phyloP scores from a whole-genome alignment of 1,140 invertebrate genomes.

The Thaumetopoea pityocampa region DNA sequence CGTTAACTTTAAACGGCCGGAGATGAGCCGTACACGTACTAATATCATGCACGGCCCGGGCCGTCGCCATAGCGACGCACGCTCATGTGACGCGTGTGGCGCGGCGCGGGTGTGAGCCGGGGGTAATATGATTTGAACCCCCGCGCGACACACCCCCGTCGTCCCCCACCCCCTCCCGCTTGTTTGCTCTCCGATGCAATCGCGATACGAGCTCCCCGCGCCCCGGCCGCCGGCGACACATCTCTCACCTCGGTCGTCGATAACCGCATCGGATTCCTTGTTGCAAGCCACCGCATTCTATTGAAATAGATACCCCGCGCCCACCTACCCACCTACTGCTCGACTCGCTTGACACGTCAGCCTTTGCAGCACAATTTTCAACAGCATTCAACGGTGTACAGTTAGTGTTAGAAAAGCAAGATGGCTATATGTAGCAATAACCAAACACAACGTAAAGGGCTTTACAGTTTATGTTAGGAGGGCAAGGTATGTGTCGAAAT shows the following conservation, averaged over 20 bases:
- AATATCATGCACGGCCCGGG: slow-evolving; percentile 73
- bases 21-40: slow-evolving; percentile 68
- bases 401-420: too few species aligned
- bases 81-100: slow-evolving; percentile 64
- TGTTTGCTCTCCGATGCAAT: slow-evolving; percentile 74
- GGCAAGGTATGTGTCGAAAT: too few species aligned
- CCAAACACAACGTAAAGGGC: too few species aligned
- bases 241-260: slow-evolving; percentile 65
- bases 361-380: slow-evolving; percentile 32
- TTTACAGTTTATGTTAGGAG: too few species aligned
- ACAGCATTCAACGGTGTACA: slow-evolving; percentile 23
- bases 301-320: slow-evolving; percentile 60
- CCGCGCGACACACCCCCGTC: too few species aligned
- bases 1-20: slow-evolving; percentile 68
- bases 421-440: too few species aligned
- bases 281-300: slow-evolving; percentile 63
- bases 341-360: slow-evolving; percentile 40
- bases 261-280: slow-evolving; percentile 69
- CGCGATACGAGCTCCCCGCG: slow-evolving; percentile 57
- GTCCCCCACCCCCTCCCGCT: slow-evolving; percentile 60
- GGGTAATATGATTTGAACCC: slow-evolving; percentile 73
- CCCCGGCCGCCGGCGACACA: slow-evolving; percentile 41
- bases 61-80: slow-evolving; percentile 71
- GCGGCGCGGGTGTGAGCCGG: slow-evolving; percentile 47
- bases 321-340: slow-evolving; percentile 48